Evolutionary conservation across 2,113 vertebrate genomes (phyloP).

Genomic region (Nothoprocta pentlandii): DNA sequence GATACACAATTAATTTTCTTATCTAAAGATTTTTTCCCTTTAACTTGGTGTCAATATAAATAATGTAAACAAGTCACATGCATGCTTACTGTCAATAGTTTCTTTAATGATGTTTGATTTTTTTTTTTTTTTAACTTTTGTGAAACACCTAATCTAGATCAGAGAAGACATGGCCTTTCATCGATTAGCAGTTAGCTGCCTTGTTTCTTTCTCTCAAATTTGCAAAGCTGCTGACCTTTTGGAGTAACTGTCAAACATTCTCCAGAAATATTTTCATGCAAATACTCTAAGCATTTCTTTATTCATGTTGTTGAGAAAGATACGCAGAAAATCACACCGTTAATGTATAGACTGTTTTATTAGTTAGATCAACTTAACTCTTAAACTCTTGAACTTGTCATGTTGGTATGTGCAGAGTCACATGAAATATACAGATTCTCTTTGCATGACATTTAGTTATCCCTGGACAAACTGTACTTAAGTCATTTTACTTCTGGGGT

Average conservation of each 20-base stretch:
- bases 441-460: background rate
- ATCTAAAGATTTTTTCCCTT: background rate
- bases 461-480: background rate
- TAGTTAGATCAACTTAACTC: background rate
- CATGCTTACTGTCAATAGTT: background rate
- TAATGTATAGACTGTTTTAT: background rate
- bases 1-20: background rate
- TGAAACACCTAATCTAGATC: slow-evolving; percentile 18
- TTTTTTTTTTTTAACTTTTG: background rate
- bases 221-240: slow-evolving; percentile 47
- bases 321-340: background rate
- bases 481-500: background rate
- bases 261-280: background rate
- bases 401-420: background rate
- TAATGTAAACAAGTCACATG: background rate
- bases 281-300: background rate
- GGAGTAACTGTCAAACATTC: background rate
- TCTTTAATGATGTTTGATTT: background rate
- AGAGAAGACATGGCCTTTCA: slow-evolving; percentile 54
- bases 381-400: background rate
- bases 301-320: background rate
- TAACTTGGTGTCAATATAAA: background rate
- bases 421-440: background rate
- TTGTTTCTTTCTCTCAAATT: slow-evolving; percentile 50
- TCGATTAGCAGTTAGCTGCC: slow-evolving; percentile 47